Evolutionary conservation across 2,888 invertebrate species (phyloP).

Genomic region (Athalia circularis): DNA sequence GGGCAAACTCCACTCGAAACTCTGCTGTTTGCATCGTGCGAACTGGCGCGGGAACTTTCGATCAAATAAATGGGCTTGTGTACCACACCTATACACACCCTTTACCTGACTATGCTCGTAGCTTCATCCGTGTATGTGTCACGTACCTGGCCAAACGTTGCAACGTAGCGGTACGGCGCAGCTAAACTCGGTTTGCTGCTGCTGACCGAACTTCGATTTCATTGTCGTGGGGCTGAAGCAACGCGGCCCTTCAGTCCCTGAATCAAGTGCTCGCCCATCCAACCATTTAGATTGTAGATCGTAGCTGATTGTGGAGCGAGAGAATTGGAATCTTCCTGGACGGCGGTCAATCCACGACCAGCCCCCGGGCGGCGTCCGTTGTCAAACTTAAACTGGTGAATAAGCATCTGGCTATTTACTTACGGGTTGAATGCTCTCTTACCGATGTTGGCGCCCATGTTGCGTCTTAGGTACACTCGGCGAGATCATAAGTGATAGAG

Average conservation of each 20-base stretch:
- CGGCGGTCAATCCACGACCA: too few relatives aligned
- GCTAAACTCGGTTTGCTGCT: not conserved
- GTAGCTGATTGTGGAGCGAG: conserved; percentile 20
- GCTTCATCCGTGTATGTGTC: not conserved
- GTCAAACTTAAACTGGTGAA: conserved; percentile 42
- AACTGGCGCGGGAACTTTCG: conserved; percentile 23
- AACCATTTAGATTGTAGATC: conserved; percentile 21
- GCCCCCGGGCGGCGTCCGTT: not conserved
- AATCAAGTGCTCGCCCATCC: too few relatives aligned
- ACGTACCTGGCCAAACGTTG: not conserved
- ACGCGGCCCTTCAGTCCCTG: not conserved
- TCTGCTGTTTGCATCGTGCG: conserved; percentile 25
- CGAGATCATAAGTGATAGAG: too few relatives aligned
- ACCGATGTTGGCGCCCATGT: not conserved
- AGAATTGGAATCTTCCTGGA: conserved; percentile 15
- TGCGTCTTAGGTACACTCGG: too few relatives aligned
- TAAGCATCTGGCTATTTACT: conserved; percentile 35
- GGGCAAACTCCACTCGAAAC: conserved; percentile 11
- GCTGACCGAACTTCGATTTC: not conserved
- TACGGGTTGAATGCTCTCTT: conserved; percentile 22
- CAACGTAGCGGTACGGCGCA: not conserved
- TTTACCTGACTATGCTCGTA: too few relatives aligned
- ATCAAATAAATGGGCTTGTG: conserved; percentile 23
- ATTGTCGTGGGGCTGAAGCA: not conserved
- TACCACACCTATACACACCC: too few relatives aligned